These are phyloP conservation scores for Buphagus erythrorhynchus DNA, from an alignment of 2,797 vertebrate species.

Conservation along the genomic window DNA sequence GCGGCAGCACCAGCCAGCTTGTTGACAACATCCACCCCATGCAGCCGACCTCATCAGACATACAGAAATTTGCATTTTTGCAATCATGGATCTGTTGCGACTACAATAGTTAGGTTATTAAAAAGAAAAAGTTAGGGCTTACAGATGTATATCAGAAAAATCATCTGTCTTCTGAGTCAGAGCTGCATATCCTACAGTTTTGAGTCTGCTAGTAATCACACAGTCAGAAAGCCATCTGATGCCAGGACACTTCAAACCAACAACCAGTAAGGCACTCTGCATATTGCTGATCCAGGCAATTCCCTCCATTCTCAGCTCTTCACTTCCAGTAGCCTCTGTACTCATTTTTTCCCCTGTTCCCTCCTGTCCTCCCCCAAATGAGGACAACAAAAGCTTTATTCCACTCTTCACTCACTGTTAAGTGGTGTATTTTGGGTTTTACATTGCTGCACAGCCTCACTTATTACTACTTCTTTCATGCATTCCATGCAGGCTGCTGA, in stretches of 20 bases:
- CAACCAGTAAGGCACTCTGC: background rate
- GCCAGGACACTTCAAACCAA: background rate
- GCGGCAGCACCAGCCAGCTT: conserved; percentile 43
- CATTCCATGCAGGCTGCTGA: background rate
- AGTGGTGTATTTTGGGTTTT: background rate
- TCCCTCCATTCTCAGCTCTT: background rate
- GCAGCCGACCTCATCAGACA: conserved; percentile 14
- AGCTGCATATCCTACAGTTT: background rate
- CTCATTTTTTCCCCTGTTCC: background rate
- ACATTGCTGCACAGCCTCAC: background rate
- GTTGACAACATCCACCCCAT: conserved; percentile 41
- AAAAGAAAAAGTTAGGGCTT: background rate
- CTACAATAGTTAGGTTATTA: background rate
- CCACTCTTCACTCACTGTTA: background rate
- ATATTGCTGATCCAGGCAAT: background rate
- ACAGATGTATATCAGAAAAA: background rate
- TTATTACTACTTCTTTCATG: background rate
- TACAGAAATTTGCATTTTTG: conserved; percentile 40
- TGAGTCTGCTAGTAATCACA: background rate
- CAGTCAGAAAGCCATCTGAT: background rate
- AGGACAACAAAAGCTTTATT: background rate
- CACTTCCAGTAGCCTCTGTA: background rate
- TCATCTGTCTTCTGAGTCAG: background rate
- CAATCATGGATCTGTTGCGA: background rate
- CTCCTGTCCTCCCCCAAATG: background rate